Conservation (phyloP, 35 echinoderm and acorn worm genomes). For the Hemicentrotus pulcherrimus region DNA sequence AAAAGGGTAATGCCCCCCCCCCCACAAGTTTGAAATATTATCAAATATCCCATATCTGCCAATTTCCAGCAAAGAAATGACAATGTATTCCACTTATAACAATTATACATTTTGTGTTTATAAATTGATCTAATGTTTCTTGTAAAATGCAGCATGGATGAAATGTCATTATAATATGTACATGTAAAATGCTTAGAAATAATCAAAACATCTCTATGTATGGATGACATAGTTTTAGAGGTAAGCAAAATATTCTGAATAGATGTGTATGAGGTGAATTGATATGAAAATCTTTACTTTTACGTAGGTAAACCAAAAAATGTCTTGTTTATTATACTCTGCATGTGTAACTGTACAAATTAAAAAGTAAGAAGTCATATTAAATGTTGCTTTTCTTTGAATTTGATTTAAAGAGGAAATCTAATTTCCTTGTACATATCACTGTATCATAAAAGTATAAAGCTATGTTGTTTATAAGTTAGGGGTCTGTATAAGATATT, state of each 20-base stretch:
- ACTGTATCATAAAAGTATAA: neutral
- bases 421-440: neutral
- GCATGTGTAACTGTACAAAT: neutral
- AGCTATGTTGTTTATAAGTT: neutral
- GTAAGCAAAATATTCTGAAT: neutral
- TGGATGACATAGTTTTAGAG: neutral
- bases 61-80: neutral
- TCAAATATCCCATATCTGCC: neutral
- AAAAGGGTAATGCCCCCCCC: neutral
- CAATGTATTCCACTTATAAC: neutral
- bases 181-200: neutral
- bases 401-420: neutral
- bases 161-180: neutral
- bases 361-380: neutral
- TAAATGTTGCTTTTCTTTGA: neutral
- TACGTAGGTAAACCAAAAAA: neutral
- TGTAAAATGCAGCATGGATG: neutral
- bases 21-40: neutral
- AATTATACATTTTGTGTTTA: neutral
- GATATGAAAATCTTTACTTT: neutral
- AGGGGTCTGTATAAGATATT: neutral
- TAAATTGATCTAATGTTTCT: too few species aligned
- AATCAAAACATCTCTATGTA: neutral
- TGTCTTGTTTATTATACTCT: neutral
- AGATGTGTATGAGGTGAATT: neutral